Base-by-base conservation (phyloP, 2,888 invertebrate species). In the Apantesis nais region DNA sequence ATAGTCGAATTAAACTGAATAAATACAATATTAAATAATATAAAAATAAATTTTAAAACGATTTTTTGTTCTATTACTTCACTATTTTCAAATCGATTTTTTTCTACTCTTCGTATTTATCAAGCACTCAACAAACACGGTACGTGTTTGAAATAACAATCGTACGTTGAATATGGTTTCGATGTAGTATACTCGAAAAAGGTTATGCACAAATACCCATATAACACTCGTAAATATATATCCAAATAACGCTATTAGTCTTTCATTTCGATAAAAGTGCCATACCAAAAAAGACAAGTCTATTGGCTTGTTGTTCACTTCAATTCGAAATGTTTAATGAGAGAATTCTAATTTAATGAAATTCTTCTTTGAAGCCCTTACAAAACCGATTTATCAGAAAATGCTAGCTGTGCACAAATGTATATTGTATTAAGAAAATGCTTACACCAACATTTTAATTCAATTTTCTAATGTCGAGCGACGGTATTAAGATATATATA, bases 121-220 rank as follows among this genome's bases (percentile, higher is more conserved):
- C 58, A 41, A 64, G 62, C 37, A 25, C 52, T 34, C 44, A 3
- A 55, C 62, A 52, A 68, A 68, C 62, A 55, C 22, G 61, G n/a
- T 34, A 22, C 58, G 34, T 70, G 64, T 76, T 78, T 78, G 78
- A 78, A 76, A 72, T 67, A 68, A 60, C 70, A 62, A 61, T 76
- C 75, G 75, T 77, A 61, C 68, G 62, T 60, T 52, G 61, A 67
- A 62, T 69, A 70, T 73, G 76, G 71, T 66, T 69, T 70, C 71
- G 72, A 78, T 74, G 66, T 39, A 67, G 31, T 55, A 64, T 63
- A 76, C 73, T 76, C 41, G 62, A 62, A 68, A 68, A 71, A 71
- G 73, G 55, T 70, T 67, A 61, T 71, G 63, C 68, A 73, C 76
- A 78, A 79, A 78, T 76, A 76, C 34, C 48, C 65, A 63, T 52